Conservation (phyloP, 1,140 invertebrate species). For the Periplaneta americana region DNA sequence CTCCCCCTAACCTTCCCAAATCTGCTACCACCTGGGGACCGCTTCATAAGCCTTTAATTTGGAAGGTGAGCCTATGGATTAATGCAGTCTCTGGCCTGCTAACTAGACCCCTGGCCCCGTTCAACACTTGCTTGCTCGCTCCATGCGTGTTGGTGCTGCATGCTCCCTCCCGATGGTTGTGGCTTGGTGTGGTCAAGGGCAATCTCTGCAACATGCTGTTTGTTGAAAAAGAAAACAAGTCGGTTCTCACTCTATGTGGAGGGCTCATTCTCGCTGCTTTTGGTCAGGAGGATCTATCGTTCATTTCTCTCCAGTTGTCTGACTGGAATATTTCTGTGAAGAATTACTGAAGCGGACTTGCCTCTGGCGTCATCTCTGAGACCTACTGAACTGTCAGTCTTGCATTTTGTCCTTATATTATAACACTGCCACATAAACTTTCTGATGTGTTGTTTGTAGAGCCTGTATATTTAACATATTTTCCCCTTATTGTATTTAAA, state of each 20-base stretch:
- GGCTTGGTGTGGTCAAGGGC: not conserved
- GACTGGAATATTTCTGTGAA: not conserved
- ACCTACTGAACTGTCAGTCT: no score
- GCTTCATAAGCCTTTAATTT: slow-evolving; percentile 58
- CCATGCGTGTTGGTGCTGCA: not conserved
- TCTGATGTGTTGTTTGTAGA: no score
- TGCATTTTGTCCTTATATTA: no score
- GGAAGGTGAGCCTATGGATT: slow-evolving; percentile 51
- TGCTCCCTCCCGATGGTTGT: not conserved
- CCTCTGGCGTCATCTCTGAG: not conserved
- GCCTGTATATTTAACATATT: no score
- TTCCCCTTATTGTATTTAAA: no score
- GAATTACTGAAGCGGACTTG: not conserved
- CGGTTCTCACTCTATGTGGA: no score
- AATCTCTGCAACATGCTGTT: not conserved
- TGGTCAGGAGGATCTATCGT: not conserved
- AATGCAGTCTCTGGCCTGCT: not conserved
- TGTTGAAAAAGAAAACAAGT: no score
- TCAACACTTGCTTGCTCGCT: not conserved
- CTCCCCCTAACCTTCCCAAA: slow-evolving; percentile 50
- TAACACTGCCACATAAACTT: no score
- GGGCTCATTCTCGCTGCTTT: not conserved
- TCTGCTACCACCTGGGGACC: slow-evolving; percentile 58
- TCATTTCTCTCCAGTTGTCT: not conserved
- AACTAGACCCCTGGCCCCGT: not conserved